Base-by-base conservation (phyloP, 1,140 invertebrate genomes). In the Lineus longissimus region DNA sequence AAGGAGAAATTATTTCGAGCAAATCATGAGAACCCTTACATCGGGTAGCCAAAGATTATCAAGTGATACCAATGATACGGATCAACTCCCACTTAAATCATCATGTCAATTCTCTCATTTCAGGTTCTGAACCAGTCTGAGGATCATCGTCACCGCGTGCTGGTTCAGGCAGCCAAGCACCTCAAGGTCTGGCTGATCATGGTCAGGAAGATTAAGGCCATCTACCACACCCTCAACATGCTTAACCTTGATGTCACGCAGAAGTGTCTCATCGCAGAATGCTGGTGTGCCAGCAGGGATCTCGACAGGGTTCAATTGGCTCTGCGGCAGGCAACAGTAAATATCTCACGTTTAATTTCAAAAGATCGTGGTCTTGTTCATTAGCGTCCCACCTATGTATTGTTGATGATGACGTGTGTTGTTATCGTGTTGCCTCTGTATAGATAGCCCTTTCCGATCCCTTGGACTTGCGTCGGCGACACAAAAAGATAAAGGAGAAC, bases 231-330 rank as follows among this genome's bases (percentile, higher is more conserved):
- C 6, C 76, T 90, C 55, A 91, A 90, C 79, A 81, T 88, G 69
- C 89, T 89, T 77, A 89, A 89, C 78, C 80, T 89, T 72, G 88
- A 90, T 74, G 85, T 89, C 17, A 88, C 87, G 1, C 85, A 87
- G 64, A 93, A 95, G 81, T 96, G 93, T 80, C 84, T 98, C 66
- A 98, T 99, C 75, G 97, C 94, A 33, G 97, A 99, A 84, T 97
- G 95, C 76, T 99, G 97, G 97, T 93, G 96, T 64, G 95, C 97
- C 0, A 87, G 92, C 0, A 80, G 89, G 23, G 93, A 96, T 76
- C 82, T 97, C 69, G 91, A 93, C 74, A 89, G 89, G 23, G 92
- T 98, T 36, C 91, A 96, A 78, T 80, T 91, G 70, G 89, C 93
- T 40, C 81, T 97, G 11, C 69, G 61, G 57, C 65, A 70, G 55